Conservation (phyloP, 2,888 invertebrate genomes). For the Timema cristinae region DNA sequence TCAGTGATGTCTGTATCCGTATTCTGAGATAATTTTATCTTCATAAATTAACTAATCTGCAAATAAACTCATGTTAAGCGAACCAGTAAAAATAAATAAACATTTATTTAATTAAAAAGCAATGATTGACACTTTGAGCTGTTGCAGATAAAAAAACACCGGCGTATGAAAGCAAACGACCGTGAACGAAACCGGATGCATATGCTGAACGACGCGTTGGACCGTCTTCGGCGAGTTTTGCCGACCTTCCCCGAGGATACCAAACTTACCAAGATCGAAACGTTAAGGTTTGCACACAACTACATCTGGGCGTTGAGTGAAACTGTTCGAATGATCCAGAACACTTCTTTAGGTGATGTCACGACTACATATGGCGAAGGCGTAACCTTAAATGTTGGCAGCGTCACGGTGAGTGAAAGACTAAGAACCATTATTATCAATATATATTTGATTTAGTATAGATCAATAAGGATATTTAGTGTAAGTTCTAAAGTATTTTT, state of each 20-base stretch:
- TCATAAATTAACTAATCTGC: no score
- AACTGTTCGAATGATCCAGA: conserved; percentile 57
- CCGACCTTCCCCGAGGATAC: conserved; percentile 92
- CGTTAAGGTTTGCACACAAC: conserved; percentile 89
- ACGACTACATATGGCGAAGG: conserved; percentile 49
- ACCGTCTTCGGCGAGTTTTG: conserved; percentile 72
- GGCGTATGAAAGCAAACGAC: conserved; percentile 89
- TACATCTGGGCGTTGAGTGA: conserved; percentile 92
- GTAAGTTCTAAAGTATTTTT: no score
- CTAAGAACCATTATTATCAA: neutral
- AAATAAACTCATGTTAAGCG: no score
- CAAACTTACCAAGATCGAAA: conserved; percentile 93
- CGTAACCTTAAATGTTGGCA: conserved; percentile 68
- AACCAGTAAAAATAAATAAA: no score
- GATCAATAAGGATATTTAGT: no score
- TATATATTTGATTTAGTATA: no score
- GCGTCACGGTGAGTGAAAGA: conserved; percentile 57
- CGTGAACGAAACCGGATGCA: conserved; percentile 94
- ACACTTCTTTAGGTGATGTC: conserved; percentile 45
- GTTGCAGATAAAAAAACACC: conserved; percentile 74
- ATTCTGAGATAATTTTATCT: no score
- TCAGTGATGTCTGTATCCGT: no score
- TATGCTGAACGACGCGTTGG: conserved; percentile 85
- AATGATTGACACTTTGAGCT: conserved; percentile 49
- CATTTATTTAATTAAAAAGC: no score